Conservation (phyloP, 1,140 invertebrate species). For the Drosophila ogumai region DNA sequence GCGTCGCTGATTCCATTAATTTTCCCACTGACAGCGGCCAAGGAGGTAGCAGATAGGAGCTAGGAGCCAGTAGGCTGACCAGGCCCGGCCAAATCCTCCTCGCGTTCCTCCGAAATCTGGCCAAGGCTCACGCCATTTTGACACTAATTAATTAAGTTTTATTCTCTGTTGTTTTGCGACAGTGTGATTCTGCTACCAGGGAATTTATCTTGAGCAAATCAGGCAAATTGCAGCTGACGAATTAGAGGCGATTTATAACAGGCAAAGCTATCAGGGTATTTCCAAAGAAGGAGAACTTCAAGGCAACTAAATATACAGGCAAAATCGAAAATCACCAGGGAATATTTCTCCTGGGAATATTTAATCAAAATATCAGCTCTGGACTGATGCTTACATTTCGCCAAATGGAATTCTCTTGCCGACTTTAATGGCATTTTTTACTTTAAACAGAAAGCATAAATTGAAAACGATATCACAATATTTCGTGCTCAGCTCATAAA, state of each 20-base stretch:
- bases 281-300: background rate
- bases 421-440: constrained; percentile 16
- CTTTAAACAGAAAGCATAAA: constrained; percentile 34
- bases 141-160: constrained; percentile 81
- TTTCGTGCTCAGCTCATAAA: constrained; percentile 50
- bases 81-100: constrained; percentile 5
- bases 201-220: constrained; percentile 55
- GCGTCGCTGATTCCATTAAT: constrained; percentile 81
- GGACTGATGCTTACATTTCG: background rate
- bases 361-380: background rate
- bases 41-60: constrained; percentile 7
- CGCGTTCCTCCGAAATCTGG: constrained; percentile 12
- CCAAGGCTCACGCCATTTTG: constrained; percentile 57
- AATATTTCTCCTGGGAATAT: background rate
- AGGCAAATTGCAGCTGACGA: constrained; percentile 33
- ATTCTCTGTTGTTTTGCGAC: constrained; percentile 30
- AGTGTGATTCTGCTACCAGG: constrained; percentile 1
- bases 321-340: background rate
- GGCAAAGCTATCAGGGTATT: too few species aligned
- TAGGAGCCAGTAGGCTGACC: constrained; percentile 13
- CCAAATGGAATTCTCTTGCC: background rate
- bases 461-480: constrained; percentile 49
- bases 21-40: constrained; percentile 74
- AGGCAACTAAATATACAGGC: background rate
- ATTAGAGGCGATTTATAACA: constrained; percentile 39